Conservation (phyloP, 2,888 invertebrate species). For the Schizotus pectinicornis region DNA sequence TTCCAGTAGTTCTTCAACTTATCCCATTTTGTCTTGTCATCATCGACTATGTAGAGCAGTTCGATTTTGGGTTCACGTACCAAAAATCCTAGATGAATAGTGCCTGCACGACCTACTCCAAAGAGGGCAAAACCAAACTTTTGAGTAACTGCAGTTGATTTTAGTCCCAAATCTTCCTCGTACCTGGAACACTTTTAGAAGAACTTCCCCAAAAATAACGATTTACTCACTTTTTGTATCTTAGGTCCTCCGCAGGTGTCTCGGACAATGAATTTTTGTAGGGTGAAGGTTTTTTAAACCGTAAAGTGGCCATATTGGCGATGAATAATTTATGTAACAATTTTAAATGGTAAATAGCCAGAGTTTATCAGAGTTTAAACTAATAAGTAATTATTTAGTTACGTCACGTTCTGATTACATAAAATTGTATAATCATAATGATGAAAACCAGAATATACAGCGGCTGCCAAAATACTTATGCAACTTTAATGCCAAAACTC, state of each 20-base stretch:
- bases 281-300: conserved; percentile 62
- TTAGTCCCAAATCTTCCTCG: conserved; percentile 54
- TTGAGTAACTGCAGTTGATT: conserved; percentile 44
- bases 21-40: conserved; percentile 57
- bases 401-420: no score
- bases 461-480: no score
- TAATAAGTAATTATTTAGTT: not conserved
- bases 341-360: not conserved
- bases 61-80: conserved; percentile 59
- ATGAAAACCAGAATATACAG: no score
- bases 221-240: conserved; percentile 61
- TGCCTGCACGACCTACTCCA: conserved; percentile 67
- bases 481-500: no score
- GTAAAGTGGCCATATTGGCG: conserved; percentile 62
- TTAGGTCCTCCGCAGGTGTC: conserved; percentile 59
- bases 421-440: no score
- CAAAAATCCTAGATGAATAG: conserved; percentile 64
- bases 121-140: conserved; percentile 63
- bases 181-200: conserved; percentile 51
- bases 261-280: conserved; percentile 51
- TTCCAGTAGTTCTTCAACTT: conserved; percentile 62
- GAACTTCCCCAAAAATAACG: not conserved
- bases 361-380: not conserved
- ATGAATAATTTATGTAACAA: not conserved
- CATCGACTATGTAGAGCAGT: conserved; percentile 66